These are phyloP conservation scores for Leptopilina boulardi DNA, from an alignment of 1,140 invertebrate species.

Conservation along the genomic window DNA sequence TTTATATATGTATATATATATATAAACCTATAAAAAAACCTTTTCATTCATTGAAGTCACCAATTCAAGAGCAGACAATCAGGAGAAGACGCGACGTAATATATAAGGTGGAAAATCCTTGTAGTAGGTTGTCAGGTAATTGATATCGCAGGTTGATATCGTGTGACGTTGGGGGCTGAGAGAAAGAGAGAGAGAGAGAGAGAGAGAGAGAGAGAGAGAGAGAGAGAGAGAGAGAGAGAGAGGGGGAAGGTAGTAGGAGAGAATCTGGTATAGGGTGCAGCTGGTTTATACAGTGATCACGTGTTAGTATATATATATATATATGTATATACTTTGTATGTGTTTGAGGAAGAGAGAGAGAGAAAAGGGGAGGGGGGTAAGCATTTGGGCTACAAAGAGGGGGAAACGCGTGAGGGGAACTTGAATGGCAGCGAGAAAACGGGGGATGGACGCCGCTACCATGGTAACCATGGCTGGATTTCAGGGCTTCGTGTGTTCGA, in stretches of 20 bases:
- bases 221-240: slow-evolving; percentile 38
- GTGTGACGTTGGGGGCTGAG: slow-evolving; percentile 44
- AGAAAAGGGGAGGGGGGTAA: not conserved
- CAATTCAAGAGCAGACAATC: slow-evolving; percentile 5
- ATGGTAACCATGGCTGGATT: slow-evolving; percentile 67
- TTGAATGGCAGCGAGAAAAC: slow-evolving; percentile 48
- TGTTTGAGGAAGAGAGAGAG: slow-evolving; percentile 18
- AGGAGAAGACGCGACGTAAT: not conserved
- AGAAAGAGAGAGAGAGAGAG: slow-evolving; percentile 17
- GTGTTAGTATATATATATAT: no score
- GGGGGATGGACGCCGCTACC: slow-evolving; percentile 65
- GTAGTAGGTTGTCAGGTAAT: slow-evolving; percentile 43
- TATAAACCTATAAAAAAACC: not conserved
- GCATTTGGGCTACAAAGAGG: slow-evolving; percentile 23
- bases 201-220: not conserved
- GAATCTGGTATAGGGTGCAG: no score
- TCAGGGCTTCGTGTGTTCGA: slow-evolving; percentile 57
- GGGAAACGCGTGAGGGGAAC: slow-evolving; percentile 37
- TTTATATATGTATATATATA: not conserved
- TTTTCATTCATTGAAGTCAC: slow-evolving; percentile 12
- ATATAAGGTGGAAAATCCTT: slow-evolving; percentile 22
- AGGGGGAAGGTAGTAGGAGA: slow-evolving; percentile 34
- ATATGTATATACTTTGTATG: no score
- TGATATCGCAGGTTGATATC: slow-evolving; percentile 58
- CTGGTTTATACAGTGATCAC: no score